Evolutionary conservation across 1,140 invertebrate genomes (phyloP), one percentile per base, ranked within the genome.

Genomic region (Orchesella cincta): DNA sequence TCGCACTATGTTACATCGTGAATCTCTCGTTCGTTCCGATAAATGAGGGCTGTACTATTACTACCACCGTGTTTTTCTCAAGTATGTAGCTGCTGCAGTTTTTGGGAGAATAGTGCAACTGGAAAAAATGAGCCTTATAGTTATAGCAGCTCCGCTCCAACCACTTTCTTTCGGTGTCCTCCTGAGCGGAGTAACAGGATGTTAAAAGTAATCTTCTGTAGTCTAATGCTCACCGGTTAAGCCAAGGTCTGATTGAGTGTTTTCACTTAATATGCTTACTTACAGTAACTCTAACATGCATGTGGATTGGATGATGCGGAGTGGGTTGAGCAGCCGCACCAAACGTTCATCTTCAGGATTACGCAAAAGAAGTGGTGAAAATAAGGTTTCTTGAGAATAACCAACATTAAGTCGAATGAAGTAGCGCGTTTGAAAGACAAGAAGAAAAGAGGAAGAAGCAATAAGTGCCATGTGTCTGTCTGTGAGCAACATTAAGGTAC

Each of bases 401-500:
- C 62, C 31, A n/a, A 26, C 62, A 67, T 67, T 67, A 67, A 67
- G 3, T 67, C 33, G 62, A 67, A 67, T 67, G 62, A 67, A 31
- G 62, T 33, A 67, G 62, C 14, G 28, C 12, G 62, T 67, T 67
- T 67, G 12, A n/a, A 67, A 57, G 52, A 57, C 14, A 57, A 29
- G 8, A 46, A 31, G 62, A 29, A 29, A 67, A 67, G 62, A 67
- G 12, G 31, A 57, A 67, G 62, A 31, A 16, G 62, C 26, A 33
- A 67, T 67, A 33, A 67, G 62, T 29, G 54, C 23, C 54, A 57
- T 57, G 54, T 57, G 54, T 57, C 54, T 57, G 54, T 57, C 23
- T 57, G 62, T 67, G 26, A 67, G 28, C 26, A 67, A 67, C 62
- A 67, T 67, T 67, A 67, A 67, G 62, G 31, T 67, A 67, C 62